A percentile compares a stretch with the other conserved stretches of the same genome.
These are phyloP conservation scores for Drosophila arizonae DNA, from an alignment of 1,140 invertebrate species.

Conservation along the genomic window DNA sequence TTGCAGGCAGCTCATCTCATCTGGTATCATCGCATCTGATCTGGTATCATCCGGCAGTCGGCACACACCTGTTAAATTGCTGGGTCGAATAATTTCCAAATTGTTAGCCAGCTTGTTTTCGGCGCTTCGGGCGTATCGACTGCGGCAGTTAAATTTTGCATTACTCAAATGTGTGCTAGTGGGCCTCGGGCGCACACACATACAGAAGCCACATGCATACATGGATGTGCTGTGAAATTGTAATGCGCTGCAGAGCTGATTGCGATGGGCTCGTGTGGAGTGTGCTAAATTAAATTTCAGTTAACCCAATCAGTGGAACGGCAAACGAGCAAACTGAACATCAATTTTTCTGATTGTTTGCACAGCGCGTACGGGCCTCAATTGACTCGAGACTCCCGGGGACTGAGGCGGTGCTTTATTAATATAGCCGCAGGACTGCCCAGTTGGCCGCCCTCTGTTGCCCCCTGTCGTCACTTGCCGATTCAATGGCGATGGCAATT, in stretches of 20 bases:
- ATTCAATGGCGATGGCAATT: slow-evolving; percentile 43
- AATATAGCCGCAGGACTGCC: slow-evolving; percentile 60
- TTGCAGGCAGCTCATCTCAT: too few relatives aligned
- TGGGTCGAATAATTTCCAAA: slow-evolving; percentile 63
- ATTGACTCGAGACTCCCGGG: slow-evolving; percentile 52
- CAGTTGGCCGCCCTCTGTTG: neutral
- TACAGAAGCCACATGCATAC: slow-evolving; percentile 3
- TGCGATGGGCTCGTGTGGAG: neutral
- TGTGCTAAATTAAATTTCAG: slow-evolving; percentile 65
- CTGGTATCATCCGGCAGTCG: neutral
- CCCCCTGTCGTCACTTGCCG: slow-evolving; percentile 3
- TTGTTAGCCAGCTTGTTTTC: slow-evolving; percentile 73
- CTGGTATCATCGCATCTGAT: too few relatives aligned
- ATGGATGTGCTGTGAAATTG: slow-evolving; percentile 15
- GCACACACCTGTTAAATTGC: slow-evolving; percentile 49
- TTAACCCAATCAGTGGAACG: slow-evolving; percentile 54
- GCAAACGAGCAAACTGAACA: slow-evolving; percentile 24
- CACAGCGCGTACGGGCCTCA: slow-evolving; percentile 46
- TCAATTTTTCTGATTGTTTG: slow-evolving; percentile 61
- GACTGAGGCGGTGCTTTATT: slow-evolving; percentile 54
- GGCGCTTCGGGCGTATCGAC: slow-evolving; percentile 63
- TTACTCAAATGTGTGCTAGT: slow-evolving; percentile 44
- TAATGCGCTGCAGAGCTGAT: slow-evolving; percentile 28
- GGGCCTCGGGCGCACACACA: slow-evolving; percentile 7
- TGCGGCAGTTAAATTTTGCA: slow-evolving; percentile 72